Evolutionary conservation across 2,888 invertebrate species (phyloP).

Genomic region (Neocrepidodera transversa): DNA sequence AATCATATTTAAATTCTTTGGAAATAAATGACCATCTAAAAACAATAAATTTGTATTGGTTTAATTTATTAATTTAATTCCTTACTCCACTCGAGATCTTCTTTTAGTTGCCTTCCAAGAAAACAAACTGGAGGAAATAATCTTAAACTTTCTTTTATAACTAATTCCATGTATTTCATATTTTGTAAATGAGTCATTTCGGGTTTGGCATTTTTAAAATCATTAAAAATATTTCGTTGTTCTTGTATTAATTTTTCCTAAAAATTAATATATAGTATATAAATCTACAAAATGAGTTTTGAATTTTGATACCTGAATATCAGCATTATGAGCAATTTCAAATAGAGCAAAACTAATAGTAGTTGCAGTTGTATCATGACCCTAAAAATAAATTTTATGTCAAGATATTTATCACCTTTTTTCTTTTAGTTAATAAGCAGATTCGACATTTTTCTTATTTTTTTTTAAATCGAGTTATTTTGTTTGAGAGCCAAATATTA

Average conservation of each 20-base stretch:
- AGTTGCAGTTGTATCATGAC: slow-evolving; percentile 62
- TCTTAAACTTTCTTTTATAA: slow-evolving; percentile 64
- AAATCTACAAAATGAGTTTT: too few relatives aligned
- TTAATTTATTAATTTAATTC: too few relatives aligned
- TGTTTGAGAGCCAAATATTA: too few relatives aligned
- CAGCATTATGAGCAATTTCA: slow-evolving; percentile 58
- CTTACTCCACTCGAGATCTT: slow-evolving; percentile 49
- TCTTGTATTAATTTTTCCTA: slow-evolving; percentile 58
- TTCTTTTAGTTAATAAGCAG: too few relatives aligned
- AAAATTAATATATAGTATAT: too few relatives aligned
- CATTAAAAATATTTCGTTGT: slow-evolving; percentile 53
- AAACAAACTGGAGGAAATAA: slow-evolving; percentile 65
- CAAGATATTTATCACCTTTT: too few relatives aligned
- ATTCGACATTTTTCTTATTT: too few relatives aligned
- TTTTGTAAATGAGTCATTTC: slow-evolving; percentile 59
- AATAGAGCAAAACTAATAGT: slow-evolving; percentile 61
- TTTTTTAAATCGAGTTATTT: too few relatives aligned
- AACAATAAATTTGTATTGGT: not conserved
- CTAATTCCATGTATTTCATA: slow-evolving; percentile 65
- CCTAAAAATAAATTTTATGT: too few relatives aligned
- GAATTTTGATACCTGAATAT: slow-evolving; percentile 56
- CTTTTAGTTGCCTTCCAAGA: slow-evolving; percentile 58
- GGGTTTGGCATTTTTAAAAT: slow-evolving; percentile 39
- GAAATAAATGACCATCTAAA: not conserved
- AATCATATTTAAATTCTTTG: not conserved